Conservation (phyloP, 2,113 vertebrate genomes). For the Gobiocypris rarus region DNA sequence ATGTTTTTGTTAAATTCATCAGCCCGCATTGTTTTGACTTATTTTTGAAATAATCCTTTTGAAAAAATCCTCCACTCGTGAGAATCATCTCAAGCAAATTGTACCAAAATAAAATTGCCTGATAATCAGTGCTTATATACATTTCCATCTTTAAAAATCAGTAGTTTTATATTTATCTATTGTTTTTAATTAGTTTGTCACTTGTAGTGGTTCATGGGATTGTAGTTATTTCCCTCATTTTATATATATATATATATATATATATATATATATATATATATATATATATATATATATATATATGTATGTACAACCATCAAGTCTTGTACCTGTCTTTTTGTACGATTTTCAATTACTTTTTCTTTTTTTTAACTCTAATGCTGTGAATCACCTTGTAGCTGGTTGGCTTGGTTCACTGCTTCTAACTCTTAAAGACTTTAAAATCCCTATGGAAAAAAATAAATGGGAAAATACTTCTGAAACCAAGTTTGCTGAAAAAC, state of each 20-base stretch:
- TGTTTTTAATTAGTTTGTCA: not conserved
- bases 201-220: not conserved
- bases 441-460: not conserved
- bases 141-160: too few species aligned
- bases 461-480: too few species aligned
- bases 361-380: not conserved
- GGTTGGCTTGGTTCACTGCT: not conserved
- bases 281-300: too few species aligned
- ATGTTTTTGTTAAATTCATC: not conserved
- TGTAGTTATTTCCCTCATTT: not conserved
- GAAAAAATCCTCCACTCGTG: not conserved
- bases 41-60: too few species aligned
- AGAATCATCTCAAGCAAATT: too few species aligned
- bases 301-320: too few species aligned
- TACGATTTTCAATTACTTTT: not conserved
- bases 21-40: not conserved
- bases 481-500: not conserved
- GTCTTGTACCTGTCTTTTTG: not conserved
- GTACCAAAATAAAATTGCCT: too few species aligned
- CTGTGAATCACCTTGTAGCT: not conserved
- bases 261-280: too few species aligned
- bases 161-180: not conserved
- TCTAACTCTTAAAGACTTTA: not conserved
- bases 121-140: too few species aligned
- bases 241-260: not conserved